A percentile compares a stretch with the other conserved stretches of the same genome.
Conservation (phyloP, 2,888 invertebrate species). For the Zonitis immaculata region DNA sequence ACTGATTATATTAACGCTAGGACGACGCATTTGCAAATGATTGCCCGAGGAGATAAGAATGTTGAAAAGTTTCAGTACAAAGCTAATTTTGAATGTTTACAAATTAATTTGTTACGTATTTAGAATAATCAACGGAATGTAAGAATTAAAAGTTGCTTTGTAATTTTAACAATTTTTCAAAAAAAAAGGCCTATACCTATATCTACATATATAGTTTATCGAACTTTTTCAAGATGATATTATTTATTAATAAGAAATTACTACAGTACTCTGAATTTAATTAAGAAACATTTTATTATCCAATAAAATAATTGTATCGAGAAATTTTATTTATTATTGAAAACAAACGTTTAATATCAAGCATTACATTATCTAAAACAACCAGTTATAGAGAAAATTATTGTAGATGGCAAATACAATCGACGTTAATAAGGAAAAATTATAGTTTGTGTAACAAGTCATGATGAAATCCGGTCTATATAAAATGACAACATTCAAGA, state of each 20-base stretch:
- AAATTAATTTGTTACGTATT: background rate
- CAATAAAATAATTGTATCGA: too few relatives aligned
- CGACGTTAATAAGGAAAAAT: background rate
- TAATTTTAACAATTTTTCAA: too few relatives aligned
- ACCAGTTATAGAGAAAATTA: background rate
- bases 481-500: background rate
- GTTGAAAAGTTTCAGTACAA: background rate
- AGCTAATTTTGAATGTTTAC: background rate
- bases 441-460: background rate
- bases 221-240: too few relatives aligned
- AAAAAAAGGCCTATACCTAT: too few relatives aligned
- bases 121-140: background rate
- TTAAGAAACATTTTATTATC: too few relatives aligned
- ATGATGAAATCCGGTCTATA: background rate
- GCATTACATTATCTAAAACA: background rate
- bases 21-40: background rate
- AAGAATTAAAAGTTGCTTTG: too few relatives aligned
- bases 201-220: too few relatives aligned
- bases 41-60: background rate
- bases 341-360: background rate
- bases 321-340: too few relatives aligned
- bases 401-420: background rate
- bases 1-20: background rate
- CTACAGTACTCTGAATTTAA: too few relatives aligned
- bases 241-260: too few relatives aligned